Conservation (phyloP, 1,140 invertebrate species). For the Penaeus indicus region DNA sequence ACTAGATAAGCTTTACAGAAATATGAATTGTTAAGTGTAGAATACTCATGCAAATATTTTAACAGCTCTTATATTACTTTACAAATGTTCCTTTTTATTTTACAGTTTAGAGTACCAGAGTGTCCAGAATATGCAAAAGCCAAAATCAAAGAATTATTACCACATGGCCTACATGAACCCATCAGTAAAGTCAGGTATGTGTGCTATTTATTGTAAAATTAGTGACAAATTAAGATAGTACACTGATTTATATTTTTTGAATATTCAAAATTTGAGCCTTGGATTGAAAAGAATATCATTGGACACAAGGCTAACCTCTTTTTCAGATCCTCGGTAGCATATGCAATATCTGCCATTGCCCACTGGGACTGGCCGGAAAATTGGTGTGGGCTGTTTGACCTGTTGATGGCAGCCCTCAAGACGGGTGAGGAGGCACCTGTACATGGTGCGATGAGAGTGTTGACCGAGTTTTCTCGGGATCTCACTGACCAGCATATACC, state of each 20-base stretch:
- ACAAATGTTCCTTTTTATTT: not conserved
- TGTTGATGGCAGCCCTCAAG: slow-evolving; percentile 77
- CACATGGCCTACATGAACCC: slow-evolving; percentile 78
- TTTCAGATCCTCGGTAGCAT: slow-evolving; percentile 77
- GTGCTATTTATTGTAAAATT: not conserved
- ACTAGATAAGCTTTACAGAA: too few species aligned
- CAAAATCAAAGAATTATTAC: slow-evolving; percentile 78
- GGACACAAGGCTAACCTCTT: not conserved
- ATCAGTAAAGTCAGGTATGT: slow-evolving; percentile 77
- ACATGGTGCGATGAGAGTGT: slow-evolving; percentile 83
- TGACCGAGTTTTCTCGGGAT: slow-evolving; percentile 82
- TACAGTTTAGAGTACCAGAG: slow-evolving; percentile 75
- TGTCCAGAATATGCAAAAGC: slow-evolving; percentile 76
- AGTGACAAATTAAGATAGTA: too few species aligned
- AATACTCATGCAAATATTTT: too few species aligned
- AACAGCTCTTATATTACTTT: too few species aligned
- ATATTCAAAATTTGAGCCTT: too few species aligned
- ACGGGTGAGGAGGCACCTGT: slow-evolving; percentile 75
- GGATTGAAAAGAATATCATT: not conserved
- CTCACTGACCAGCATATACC: slow-evolving; percentile 80
- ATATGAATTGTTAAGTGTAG: too few species aligned
- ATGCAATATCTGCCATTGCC: slow-evolving; percentile 82
- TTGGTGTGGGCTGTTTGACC: slow-evolving; percentile 82
- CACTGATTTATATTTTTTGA: too few species aligned
- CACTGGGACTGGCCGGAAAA: slow-evolving; percentile 85